Evolutionary conservation across 2,888 invertebrate genomes (phyloP), one percentile per base, ranked within the genome.

Genomic region (Metellina segmentata): DNA sequence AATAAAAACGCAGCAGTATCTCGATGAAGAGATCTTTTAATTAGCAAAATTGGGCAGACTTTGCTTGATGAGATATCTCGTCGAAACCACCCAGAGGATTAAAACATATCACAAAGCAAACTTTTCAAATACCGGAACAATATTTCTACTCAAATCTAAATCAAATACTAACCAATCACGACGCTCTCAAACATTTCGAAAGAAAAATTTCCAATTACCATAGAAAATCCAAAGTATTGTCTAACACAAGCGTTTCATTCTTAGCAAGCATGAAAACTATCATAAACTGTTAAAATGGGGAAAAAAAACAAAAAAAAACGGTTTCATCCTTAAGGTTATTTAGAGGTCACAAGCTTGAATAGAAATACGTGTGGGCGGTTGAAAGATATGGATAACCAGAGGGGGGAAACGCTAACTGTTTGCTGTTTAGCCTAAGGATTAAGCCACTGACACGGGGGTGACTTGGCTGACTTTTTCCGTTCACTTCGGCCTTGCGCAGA

Each of bases 331-430:
- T n/a, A 34, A 48, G n/a, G 75, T 16, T 49, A 34, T 16, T 49
- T 49, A 75, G 20, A 34, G 34, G 34, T 11, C 16, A 61, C 4
- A 79, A 53, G 51, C 16, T 75, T 75, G 75, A 85, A 75, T 48
- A 75, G 61, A 69, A 77, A 69, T 77, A 48, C 85, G 77, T 85
- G 85, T 77, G 85, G 75, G 75, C 49, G 85, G 75, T 77, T 74
- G 61, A 77, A 77, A 48, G 19, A 77, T 77, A 53, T 61, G 77
- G 85, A 85, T 85, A 85, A 85, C 53, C 19, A 20, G 19, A 81
- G 49, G 51, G n/a, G n/a, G 19, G 82, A 71, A 20, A 48, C 20
- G 11, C 61, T 61, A 61, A 61, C 71, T n/a, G 82, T 71, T 82
- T 51, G 71, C 71, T 82, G 71, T 82, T 82, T 79, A 79, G 79